Evolutionary conservation across 2,113 vertebrate species (phyloP).

Genomic region (Globicephala melas): DNA sequence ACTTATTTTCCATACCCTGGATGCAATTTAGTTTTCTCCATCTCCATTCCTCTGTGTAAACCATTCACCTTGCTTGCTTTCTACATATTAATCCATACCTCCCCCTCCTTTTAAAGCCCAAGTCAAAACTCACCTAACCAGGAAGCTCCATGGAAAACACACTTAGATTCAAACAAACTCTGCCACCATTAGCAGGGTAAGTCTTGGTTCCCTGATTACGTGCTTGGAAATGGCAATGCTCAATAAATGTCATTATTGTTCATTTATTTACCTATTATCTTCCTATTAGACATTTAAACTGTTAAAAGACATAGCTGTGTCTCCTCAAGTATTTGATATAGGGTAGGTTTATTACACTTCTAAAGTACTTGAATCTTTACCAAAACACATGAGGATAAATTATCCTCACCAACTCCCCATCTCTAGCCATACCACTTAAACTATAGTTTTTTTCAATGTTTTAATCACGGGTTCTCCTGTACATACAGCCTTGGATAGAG

Average conservation of each 20-base stretch:
- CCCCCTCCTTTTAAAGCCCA: neutral
- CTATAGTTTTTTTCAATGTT: neutral
- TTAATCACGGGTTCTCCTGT: neutral
- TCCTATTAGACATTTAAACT: neutral
- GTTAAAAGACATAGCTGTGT: neutral
- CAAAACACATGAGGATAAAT: neutral
- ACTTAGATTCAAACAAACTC: neutral
- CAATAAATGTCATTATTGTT: neutral
- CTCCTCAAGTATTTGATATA: neutral
- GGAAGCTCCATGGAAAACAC: neutral
- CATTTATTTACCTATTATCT: neutral
- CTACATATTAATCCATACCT: neutral
- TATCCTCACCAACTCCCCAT: neutral
- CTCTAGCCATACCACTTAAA: neutral
- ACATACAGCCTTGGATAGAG: neutral
- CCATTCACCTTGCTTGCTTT: neutral
- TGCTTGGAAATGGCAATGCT: neutral
- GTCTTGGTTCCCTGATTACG: neutral
- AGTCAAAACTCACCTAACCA: neutral
- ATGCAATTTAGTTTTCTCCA: neutral
- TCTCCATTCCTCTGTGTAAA: neutral
- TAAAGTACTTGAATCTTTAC: neutral
- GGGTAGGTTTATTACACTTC: neutral
- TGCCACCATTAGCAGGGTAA: neutral
- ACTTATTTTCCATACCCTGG: neutral